phyloP scores from a whole-genome alignment of 2,113 vertebrate genomes.

The Perognathus longimembris region DNA sequence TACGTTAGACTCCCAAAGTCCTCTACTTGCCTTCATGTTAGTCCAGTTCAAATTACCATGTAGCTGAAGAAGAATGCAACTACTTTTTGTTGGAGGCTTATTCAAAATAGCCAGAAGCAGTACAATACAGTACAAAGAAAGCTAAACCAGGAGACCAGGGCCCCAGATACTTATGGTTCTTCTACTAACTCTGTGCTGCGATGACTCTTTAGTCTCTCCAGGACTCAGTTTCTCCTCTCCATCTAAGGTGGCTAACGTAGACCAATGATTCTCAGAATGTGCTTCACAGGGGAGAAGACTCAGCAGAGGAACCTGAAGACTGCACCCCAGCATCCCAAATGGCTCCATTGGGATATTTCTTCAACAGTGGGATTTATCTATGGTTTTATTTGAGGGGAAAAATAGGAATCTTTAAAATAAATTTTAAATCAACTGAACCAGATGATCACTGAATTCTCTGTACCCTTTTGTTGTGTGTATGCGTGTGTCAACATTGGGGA shows the following conservation, averaged over 20 bases:
- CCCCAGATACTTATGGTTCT: background rate
- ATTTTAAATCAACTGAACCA: background rate
- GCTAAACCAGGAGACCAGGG: background rate
- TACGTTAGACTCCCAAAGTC: slow-evolving; percentile 33
- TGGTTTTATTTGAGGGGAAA: background rate
- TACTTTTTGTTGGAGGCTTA: background rate
- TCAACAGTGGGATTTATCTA: background rate
- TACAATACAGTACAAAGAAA: background rate
- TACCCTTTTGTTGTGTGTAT: too few relatives aligned
- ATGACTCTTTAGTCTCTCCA: background rate
- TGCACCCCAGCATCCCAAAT: background rate
- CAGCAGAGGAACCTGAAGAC: background rate
- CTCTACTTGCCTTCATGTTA: slow-evolving; percentile 35
- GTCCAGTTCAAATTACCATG: background rate
- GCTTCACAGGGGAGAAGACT: background rate
- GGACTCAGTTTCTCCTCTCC: background rate
- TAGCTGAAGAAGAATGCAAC: background rate
- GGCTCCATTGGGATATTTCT: background rate
- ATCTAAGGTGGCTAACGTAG: background rate
- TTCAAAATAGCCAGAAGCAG: background rate
- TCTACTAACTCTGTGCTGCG: background rate
- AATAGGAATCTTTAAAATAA: background rate
- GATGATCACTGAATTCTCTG: background rate
- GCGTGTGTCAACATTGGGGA: too few relatives aligned
- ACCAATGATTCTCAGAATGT: background rate